Evolutionary conservation across 2,888 invertebrate species (phyloP).

Genomic region (Amblyteles armatorius): DNA sequence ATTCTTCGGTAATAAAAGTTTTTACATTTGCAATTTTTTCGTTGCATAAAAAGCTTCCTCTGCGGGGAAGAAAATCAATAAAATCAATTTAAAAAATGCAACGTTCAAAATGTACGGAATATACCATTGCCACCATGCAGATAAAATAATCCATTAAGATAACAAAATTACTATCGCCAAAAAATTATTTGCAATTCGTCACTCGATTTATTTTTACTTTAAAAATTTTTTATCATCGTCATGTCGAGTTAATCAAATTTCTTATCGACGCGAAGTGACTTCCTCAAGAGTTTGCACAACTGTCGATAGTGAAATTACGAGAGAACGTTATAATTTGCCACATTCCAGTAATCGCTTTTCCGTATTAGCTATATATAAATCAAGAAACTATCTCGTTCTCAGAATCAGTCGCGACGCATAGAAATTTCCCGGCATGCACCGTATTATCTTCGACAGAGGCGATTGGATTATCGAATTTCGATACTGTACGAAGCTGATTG

Average conservation of each 20-base stretch:
- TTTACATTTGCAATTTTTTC: too few relatives aligned
- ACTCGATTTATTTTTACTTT: neutral
- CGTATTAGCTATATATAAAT: neutral
- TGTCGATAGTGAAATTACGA: neutral
- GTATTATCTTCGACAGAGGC: neutral
- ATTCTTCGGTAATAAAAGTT: too few relatives aligned
- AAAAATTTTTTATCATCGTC: neutral
- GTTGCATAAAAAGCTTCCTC: too few relatives aligned
- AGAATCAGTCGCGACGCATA: neutral
- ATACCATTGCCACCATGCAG: too few relatives aligned
- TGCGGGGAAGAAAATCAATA: too few relatives aligned
- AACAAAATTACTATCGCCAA: neutral
- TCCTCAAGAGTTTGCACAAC: neutral
- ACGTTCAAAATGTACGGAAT: too few relatives aligned
- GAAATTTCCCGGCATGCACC: neutral
- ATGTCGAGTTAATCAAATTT: neutral
- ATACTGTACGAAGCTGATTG: neutral
- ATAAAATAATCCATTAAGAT: neutral
- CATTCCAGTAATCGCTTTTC: neutral
- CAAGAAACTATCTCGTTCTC: neutral
- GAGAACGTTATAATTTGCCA: neutral
- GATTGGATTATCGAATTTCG: constrained; percentile 22
- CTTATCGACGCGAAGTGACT: neutral
- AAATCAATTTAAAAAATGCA: too few relatives aligned
- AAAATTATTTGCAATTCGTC: neutral